Evolutionary conservation across 2,797 vertebrate genomes (phyloP).

Genomic region (Sandelia bainsii): DNA sequence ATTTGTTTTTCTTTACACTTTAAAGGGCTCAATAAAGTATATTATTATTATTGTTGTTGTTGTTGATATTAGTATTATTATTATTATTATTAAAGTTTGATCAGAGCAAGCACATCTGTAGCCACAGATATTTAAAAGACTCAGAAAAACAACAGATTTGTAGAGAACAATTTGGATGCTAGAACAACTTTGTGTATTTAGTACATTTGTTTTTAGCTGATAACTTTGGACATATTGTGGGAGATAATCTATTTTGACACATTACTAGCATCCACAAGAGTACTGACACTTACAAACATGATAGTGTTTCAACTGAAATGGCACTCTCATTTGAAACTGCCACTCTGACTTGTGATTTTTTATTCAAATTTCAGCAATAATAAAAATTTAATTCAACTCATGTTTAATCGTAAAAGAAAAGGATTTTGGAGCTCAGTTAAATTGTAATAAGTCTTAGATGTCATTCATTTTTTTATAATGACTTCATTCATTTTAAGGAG

Average conservation of each 20-base stretch:
- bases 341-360: conserved; percentile 23
- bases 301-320: conserved; percentile 21
- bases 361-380: conserved; percentile 14
- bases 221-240: conserved; percentile 6
- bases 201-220: conserved; percentile 7
- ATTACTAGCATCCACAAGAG: conserved; percentile 36
- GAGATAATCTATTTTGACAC: conserved; percentile 35
- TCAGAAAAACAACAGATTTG: too few species aligned
- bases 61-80: too few species aligned
- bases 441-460: conserved; percentile 51
- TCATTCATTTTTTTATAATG: conserved; percentile 29
- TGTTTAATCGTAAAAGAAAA: conserved; percentile 35
- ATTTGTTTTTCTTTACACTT: too few species aligned
- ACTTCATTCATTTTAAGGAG: conserved; percentile 52
- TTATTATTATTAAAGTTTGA: too few species aligned
- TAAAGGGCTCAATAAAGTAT: too few species aligned
- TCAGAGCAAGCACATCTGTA: too few species aligned
- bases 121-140: too few species aligned
- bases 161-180: too few species aligned
- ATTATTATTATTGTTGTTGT: too few species aligned
- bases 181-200: too few species aligned
- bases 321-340: conserved; percentile 14
- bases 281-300: conserved; percentile 33
- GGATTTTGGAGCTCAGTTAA: conserved; percentile 47
- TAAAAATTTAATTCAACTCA: conserved; percentile 46